A percentile compares a stretch with the other conserved stretches of the same genome.
Conservation (phyloP, 2,113 vertebrate genomes). For the Rhadina sibilatrix region DNA sequence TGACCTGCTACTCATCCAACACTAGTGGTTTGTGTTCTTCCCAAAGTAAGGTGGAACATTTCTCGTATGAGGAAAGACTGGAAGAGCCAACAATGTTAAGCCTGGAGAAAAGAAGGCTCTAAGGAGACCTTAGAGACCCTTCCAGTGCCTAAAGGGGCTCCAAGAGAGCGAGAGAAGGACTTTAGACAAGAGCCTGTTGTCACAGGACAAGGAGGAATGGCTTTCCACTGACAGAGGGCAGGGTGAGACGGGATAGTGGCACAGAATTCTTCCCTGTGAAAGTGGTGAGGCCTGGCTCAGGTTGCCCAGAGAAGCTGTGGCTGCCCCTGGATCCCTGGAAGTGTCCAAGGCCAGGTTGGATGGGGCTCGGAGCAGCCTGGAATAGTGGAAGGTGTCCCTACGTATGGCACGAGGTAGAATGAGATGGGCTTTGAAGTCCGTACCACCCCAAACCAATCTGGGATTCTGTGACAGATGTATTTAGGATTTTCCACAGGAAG, state of each 20-base stretch:
- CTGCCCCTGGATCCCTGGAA: neutral
- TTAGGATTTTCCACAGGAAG: neutral
- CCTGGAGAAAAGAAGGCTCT: neutral
- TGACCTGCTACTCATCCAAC: neutral
- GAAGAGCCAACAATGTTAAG: neutral
- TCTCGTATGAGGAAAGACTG: neutral
- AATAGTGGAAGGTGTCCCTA: neutral
- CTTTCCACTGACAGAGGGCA: neutral
- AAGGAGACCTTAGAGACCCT: neutral
- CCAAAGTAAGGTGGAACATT: neutral
- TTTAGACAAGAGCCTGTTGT: neutral
- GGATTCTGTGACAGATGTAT: neutral
- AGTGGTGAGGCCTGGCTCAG: neutral
- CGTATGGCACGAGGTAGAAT: neutral
- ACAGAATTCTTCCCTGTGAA: neutral
- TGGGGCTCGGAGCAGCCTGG: neutral
- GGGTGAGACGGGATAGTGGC: neutral
- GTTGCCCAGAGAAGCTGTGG: neutral
- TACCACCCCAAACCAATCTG: neutral
- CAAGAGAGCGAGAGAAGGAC: neutral
- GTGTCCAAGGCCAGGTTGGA: neutral
- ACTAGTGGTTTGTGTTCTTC: neutral
- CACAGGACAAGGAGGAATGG: neutral
- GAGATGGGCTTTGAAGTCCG: neutral
- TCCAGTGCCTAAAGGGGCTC: neutral